Conservation (phyloP, 2,797 vertebrate genomes). For the Poliocrania exsul region DNA sequence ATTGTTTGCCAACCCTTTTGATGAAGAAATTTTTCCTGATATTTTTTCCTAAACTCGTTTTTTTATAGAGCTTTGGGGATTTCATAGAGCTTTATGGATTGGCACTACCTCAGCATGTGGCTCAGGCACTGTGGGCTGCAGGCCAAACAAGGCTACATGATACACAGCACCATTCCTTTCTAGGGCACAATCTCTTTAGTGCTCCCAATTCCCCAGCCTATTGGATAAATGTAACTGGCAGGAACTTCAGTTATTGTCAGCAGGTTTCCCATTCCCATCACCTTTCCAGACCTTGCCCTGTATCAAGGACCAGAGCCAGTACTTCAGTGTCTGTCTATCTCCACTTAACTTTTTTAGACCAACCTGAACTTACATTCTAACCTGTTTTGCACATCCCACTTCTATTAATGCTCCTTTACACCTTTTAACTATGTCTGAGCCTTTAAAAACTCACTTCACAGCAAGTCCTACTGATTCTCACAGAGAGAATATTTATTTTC, state of each 20-base stretch:
- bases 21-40: background rate
- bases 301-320: background rate
- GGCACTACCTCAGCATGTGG: background rate
- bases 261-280: background rate
- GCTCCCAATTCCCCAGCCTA: background rate
- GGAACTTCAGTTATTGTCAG: background rate
- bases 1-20: background rate
- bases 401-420: background rate
- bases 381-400: background rate
- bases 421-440: background rate
- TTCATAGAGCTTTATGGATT: background rate
- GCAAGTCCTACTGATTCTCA: background rate
- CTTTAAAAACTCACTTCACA: background rate
- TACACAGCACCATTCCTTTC: background rate
- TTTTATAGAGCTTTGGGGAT: background rate
- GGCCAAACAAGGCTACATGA: background rate
- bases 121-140: background rate
- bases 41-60: background rate
- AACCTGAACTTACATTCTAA: background rate
- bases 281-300: background rate
- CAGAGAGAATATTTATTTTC: background rate
- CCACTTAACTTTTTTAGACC: background rate
- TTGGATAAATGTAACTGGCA: background rate
- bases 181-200: background rate
- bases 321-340: background rate